Percentiles rank a stretch among this genome's conserved stretches.
These are phyloP conservation scores for Propsilocerus akamusi DNA, from an alignment of 1,140 invertebrate genomes.

Conservation along the genomic window DNA sequence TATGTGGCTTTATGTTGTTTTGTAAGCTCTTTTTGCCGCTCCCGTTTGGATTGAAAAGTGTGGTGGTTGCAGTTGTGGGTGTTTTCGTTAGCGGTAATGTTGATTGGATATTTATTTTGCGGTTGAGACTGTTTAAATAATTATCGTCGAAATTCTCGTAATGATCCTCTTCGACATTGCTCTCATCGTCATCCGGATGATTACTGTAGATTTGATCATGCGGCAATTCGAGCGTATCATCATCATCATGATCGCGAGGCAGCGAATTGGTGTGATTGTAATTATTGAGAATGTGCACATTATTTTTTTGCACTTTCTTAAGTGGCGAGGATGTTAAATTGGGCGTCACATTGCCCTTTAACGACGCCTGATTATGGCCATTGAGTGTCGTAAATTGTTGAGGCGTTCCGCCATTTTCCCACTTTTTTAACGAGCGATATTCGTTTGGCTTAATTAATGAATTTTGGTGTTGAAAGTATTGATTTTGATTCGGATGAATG, in stretches of 20 bases:
- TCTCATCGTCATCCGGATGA: slow-evolving; percentile 11
- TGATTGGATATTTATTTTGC: slow-evolving; percentile 9
- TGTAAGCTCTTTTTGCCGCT: slow-evolving; percentile 4
- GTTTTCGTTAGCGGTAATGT: slow-evolving; percentile 19
- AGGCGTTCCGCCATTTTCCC: slow-evolving; percentile 19
- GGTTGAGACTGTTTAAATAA: slow-evolving; percentile 6
- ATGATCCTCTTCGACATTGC: slow-evolving; percentile 18
- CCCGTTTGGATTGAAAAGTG: no score
- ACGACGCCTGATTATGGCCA: no score
- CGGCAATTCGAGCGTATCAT: no score
- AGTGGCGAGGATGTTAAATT: neutral
- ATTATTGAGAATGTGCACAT: neutral
- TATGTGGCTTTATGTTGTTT: slow-evolving; percentile 14
- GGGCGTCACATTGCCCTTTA: no score
- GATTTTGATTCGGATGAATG: neutral
- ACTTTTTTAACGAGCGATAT: slow-evolving; percentile 21
- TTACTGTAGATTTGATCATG: neutral
- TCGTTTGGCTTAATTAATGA: slow-evolving; percentile 17
- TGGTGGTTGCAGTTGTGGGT: neutral
- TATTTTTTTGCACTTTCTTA: neutral
- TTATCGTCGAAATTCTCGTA: slow-evolving; percentile 25
- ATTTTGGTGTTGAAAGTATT: neutral
- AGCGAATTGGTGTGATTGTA: neutral
- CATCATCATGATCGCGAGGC: neutral
- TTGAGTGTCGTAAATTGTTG: neutral